Percentiles rank a stretch among this genome's conserved stretches.
Conservation (phyloP, 2,797 vertebrate genomes). For the Lophotriccus pileatus region DNA sequence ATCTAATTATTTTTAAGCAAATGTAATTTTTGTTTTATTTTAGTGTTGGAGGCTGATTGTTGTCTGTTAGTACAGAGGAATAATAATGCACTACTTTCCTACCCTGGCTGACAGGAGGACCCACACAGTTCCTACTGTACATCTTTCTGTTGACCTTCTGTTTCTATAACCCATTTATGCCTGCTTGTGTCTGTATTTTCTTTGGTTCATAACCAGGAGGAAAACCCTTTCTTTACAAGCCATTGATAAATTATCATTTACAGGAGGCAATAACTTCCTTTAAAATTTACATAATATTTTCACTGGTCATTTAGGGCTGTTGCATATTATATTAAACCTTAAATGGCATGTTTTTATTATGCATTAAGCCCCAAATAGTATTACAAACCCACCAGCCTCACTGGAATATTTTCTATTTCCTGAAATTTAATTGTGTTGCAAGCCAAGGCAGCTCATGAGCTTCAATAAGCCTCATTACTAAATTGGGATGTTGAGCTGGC, state of each 20-base stretch:
- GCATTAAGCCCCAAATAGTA: constrained; percentile 30
- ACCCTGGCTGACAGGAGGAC: background rate
- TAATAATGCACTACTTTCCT: background rate
- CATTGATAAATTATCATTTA: constrained; percentile 46
- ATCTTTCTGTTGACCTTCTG: background rate
- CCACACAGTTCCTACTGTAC: background rate
- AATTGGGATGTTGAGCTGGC: constrained; percentile 1
- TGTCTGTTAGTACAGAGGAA: background rate
- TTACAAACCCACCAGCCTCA: constrained; percentile 19
- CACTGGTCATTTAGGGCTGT: constrained; percentile 41
- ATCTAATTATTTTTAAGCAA: background rate
- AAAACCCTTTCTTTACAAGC: constrained; percentile 53
- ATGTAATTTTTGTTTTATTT: background rate
- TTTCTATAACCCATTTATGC: background rate
- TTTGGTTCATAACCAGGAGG: background rate
- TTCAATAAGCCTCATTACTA: constrained; percentile 46
- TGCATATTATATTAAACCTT: constrained; percentile 45
- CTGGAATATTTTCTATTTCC: constrained; percentile 56
- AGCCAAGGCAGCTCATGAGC: constrained; percentile 36
- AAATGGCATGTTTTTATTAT: constrained; percentile 44
- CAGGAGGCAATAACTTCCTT: constrained; percentile 29
- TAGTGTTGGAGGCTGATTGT: background rate
- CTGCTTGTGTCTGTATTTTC: background rate
- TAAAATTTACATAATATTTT: constrained; percentile 60
- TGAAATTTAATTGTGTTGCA: constrained; percentile 49